These are phyloP conservation scores for Labeo rohita DNA, from an alignment of 2,113 vertebrate genomes.

Conservation along the genomic window DNA sequence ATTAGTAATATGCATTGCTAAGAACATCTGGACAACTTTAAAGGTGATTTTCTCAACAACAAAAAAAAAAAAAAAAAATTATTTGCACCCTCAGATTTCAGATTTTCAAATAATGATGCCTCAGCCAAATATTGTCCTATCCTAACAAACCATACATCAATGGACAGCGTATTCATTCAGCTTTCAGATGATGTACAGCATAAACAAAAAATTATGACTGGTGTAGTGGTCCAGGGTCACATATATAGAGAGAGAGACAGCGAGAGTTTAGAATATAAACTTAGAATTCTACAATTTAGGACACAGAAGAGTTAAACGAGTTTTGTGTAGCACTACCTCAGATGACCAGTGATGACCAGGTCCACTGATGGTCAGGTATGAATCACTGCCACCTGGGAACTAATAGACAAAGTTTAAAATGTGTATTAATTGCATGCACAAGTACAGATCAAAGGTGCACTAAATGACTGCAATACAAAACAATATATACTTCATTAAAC, in stretches of 20 bases:
- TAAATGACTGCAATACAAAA: neutral
- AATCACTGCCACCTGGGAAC: conserved; percentile 88
- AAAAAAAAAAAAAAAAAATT: no score
- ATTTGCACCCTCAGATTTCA: no score
- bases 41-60: no score
- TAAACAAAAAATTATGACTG: no score
- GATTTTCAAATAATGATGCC: no score
- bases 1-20: no score
- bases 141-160: no score
- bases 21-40: no score
- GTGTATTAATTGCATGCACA: neutral
- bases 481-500: neutral
- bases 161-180: no score
- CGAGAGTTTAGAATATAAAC: neutral
- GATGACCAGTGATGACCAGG: conserved; percentile 83
- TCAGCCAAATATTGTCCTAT: no score
- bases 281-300: neutral
- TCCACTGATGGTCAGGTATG: conserved; percentile 87
- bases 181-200: no score
- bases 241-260: neutral
- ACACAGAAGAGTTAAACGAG: neutral
- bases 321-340: conserved; percentile 74
- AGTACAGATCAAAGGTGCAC: neutral
- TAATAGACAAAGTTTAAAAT: conserved; percentile 57
- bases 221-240: no score